Conservation (phyloP, 1,140 invertebrate genomes). For the Druon quercuslanigerum region DNA sequence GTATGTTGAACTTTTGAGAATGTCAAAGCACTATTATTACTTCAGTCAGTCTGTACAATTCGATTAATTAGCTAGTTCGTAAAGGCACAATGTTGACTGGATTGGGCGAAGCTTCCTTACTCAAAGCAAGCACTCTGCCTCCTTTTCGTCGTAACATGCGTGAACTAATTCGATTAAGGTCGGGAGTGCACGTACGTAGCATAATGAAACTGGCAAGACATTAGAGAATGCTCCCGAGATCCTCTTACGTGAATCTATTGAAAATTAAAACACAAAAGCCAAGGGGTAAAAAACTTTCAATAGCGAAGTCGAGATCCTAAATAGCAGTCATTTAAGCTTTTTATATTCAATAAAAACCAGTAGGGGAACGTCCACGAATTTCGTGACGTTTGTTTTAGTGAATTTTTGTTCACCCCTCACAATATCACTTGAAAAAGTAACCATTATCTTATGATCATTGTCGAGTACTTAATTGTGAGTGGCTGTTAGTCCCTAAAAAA, state of each 20-base stretch:
- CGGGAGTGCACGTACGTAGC: constrained; percentile 16
- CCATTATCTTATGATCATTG: too few species aligned
- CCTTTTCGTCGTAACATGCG: constrained; percentile 25
- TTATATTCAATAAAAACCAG: too few species aligned
- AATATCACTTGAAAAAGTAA: too few species aligned
- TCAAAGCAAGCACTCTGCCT: constrained; percentile 27
- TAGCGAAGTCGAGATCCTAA: neutral
- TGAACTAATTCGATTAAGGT: constrained; percentile 25
- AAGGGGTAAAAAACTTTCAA: neutral
- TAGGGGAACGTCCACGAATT: too few species aligned
- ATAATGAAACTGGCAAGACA: constrained; percentile 15
- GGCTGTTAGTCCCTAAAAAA: too few species aligned
- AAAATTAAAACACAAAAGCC: constrained; percentile 25
- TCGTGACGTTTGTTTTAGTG: too few species aligned
- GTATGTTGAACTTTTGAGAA: neutral
- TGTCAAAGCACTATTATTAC: constrained; percentile 28
- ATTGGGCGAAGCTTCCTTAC: constrained; percentile 29
- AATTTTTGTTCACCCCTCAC: too few species aligned
- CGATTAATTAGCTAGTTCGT: constrained; percentile 26
- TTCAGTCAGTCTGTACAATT: constrained; percentile 18
- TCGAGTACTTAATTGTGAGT: too few species aligned
- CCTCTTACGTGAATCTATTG: constrained; percentile 18
- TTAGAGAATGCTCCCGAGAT: constrained; percentile 3
- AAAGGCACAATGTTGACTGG: constrained; percentile 30
- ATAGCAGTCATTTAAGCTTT: neutral